These are phyloP conservation scores for Neosilurus mollespiculum DNA, from an alignment of 2,797 vertebrate genomes.

Conservation along the genomic window DNA sequence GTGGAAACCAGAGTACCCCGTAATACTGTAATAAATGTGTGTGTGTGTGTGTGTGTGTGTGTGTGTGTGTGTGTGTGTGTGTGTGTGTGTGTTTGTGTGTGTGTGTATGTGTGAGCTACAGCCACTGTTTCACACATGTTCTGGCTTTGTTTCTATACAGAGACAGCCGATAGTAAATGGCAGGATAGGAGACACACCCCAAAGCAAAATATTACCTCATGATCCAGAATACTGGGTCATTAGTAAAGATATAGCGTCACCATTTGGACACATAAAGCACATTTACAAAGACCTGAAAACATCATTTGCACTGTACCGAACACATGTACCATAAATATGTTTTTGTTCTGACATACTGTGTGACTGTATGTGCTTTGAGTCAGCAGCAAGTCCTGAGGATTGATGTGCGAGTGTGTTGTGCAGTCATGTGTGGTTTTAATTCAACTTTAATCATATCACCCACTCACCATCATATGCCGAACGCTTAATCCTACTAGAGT, in stretches of 20 bases:
- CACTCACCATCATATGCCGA: background rate
- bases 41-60: background rate
- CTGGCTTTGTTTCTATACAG: background rate
- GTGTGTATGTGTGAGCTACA: slow-evolving; percentile 30
- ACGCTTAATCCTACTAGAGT: too few species aligned
- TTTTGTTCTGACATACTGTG: slow-evolving; percentile 18
- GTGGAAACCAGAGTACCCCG: too few species aligned
- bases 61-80: slow-evolving; percentile 56
- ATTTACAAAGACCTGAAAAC: slow-evolving; percentile 15
- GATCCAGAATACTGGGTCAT: slow-evolving; percentile 1
- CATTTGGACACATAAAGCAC: slow-evolving; percentile 16
- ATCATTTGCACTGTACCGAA: slow-evolving; percentile 8
- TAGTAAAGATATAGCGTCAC: slow-evolving; percentile 9
- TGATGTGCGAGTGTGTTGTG: background rate
- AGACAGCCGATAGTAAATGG: slow-evolving; percentile 2
- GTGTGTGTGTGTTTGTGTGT: slow-evolving; percentile 41
- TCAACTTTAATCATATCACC: background rate
- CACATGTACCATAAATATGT: background rate
- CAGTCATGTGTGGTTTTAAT: background rate
- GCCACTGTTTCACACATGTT: background rate
- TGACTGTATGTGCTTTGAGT: slow-evolving; percentile 11
- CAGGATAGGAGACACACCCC: slow-evolving; percentile 16
- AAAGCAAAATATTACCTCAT: slow-evolving; percentile 24
- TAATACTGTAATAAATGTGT: too few species aligned
- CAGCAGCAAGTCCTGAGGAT: slow-evolving; percentile 10